phyloP scores from a whole-genome alignment of 2,113 vertebrate genomes.

The Oplegnathus fasciatus region DNA sequence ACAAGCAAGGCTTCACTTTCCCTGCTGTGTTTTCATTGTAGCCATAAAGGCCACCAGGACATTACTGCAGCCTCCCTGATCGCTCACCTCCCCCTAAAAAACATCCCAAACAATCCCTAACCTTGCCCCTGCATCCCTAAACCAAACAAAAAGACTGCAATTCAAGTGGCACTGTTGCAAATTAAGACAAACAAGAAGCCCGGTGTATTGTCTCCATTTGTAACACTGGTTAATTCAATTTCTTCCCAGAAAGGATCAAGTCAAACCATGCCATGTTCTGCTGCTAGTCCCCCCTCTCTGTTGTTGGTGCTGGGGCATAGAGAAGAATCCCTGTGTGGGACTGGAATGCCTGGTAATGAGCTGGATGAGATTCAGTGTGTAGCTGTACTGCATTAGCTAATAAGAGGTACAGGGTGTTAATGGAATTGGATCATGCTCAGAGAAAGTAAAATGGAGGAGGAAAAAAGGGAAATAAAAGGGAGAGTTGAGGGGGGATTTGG shows the following conservation, averaged over 20 bases:
- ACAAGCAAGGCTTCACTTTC: slow-evolving; percentile 54
- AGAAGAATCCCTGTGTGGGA: slow-evolving; percentile 21
- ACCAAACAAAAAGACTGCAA: slow-evolving; percentile 53
- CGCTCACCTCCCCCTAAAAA: background rate
- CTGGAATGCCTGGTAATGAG: slow-evolving; percentile 50
- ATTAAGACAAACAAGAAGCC: background rate
- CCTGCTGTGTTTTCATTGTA: slow-evolving; percentile 78
- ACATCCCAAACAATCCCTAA: slow-evolving; percentile 19
- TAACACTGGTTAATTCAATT: slow-evolving; percentile 30
- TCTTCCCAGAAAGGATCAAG: slow-evolving; percentile 15
- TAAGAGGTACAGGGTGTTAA: slow-evolving; percentile 49
- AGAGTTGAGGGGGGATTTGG: slow-evolving; percentile 18
- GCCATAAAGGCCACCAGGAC: slow-evolving; percentile 68
- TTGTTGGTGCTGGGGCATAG: slow-evolving; percentile 5
- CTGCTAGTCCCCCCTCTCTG: background rate
- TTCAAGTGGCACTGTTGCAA: slow-evolving; percentile 34
- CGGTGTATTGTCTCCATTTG: slow-evolving; percentile 25
- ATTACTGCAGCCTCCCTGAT: slow-evolving; percentile 29
- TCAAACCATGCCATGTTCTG: slow-evolving; percentile 4
- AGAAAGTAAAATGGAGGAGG: slow-evolving; percentile 29
- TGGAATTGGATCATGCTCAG: slow-evolving; percentile 37
- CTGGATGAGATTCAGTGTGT: slow-evolving; percentile 43
- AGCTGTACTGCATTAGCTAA: slow-evolving; percentile 37
- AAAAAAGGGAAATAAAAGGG: slow-evolving; percentile 18
- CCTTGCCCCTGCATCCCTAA: slow-evolving; percentile 20